These are phyloP conservation scores for Sclerodermus sp. DNA, from an alignment of 2,888 invertebrate species.

Conservation along the genomic window DNA sequence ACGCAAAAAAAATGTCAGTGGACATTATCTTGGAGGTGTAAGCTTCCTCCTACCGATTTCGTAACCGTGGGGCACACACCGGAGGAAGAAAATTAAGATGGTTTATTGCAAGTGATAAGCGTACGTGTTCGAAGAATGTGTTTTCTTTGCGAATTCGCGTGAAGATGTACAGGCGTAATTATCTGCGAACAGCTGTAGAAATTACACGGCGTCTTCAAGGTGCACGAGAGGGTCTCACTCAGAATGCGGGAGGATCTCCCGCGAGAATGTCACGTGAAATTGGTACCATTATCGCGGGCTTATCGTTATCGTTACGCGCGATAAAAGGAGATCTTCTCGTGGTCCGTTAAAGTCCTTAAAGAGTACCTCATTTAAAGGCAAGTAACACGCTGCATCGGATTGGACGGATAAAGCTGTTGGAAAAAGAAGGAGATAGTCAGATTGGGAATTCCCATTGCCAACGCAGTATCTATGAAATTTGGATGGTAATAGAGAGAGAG, in stretches of 20 bases:
- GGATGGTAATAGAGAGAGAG: neutral
- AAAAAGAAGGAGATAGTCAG: neutral
- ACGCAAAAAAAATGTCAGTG: conserved; percentile 5
- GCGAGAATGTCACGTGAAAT: conserved; percentile 26
- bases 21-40: neutral
- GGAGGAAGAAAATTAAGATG: conserved; percentile 20
- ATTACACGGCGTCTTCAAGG: conserved; percentile 24
- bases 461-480: too few relatives aligned
- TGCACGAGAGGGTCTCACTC: conserved; percentile 2
- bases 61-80: neutral
- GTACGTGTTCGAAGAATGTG: conserved; percentile 28
- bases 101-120: conserved; percentile 26
- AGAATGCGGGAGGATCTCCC: conserved; percentile 13
- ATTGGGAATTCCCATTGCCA: too few relatives aligned
- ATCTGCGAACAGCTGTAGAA: conserved; percentile 24
- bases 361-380: conserved; percentile 19
- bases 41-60: too few relatives aligned
- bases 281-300: conserved; percentile 32
- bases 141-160: conserved; percentile 12
- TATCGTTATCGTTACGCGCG: conserved; percentile 32
- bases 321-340: conserved; percentile 24
- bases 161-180: conserved; percentile 21
- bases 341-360: conserved; percentile 19
- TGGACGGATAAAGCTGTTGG: neutral
- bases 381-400: neutral